A percentile compares a stretch with the other conserved stretches of the same genome.
These are phyloP conservation scores for Lithophane ornitopus DNA, from an alignment of 2,888 invertebrate species.

Conservation along the genomic window DNA sequence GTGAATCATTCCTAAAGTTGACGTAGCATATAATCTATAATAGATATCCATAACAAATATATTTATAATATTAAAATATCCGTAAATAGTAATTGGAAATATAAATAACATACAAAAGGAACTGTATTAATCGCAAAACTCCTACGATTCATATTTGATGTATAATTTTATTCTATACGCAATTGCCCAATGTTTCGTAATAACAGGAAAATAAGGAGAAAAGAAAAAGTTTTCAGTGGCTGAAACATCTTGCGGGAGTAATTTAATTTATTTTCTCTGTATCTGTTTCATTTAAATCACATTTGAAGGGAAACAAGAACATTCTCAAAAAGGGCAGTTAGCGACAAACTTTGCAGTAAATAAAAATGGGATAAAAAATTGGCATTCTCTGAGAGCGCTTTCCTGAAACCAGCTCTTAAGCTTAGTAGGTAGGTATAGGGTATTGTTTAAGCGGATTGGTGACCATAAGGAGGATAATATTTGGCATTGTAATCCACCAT, in stretches of 20 bases:
- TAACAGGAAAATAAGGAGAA: constrained; percentile 53
- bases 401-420: not conserved
- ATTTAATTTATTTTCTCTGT: constrained; percentile 70
- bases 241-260: constrained; percentile 58
- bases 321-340: constrained; percentile 28
- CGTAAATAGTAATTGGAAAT: constrained; percentile 20
- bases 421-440: not conserved
- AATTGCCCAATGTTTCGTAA: constrained; percentile 45
- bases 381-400: not conserved
- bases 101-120: constrained; percentile 13
- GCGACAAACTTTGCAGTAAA: constrained; percentile 32
- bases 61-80: not conserved
- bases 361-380: constrained; percentile 22
- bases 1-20: constrained; percentile 4
- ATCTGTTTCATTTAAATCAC: constrained; percentile 63
- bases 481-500: not conserved
- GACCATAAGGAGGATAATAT: not conserved
- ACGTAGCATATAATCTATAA: not conserved
- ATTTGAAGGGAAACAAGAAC: constrained; percentile 58
- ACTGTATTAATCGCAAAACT: constrained; percentile 18
- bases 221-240: constrained; percentile 52
- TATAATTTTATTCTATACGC: constrained; percentile 42
- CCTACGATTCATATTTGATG: constrained; percentile 35
- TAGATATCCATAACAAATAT: not conserved
- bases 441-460: not conserved